phyloP scores from a whole-genome alignment of 2,888 invertebrate species.

The Melipona bicolor region DNA sequence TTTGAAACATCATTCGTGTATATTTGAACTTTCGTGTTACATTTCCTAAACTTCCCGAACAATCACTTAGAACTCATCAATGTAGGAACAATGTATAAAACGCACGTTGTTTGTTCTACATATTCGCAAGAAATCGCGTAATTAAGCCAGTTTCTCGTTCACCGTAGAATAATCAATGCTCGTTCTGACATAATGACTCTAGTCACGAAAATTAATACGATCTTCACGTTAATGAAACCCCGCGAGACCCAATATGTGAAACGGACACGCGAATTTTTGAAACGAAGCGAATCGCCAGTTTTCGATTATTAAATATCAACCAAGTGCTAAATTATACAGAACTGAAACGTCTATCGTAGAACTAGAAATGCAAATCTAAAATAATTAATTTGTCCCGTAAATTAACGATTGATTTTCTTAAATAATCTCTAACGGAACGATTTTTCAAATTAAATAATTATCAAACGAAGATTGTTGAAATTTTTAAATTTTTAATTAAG shows the following conservation, averaged over 20 bases:
- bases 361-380: background rate
- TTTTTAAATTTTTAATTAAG: background rate
- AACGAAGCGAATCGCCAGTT: background rate
- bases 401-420: background rate
- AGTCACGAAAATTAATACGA: conserved; percentile 64
- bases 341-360: background rate
- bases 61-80: background rate
- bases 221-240: conserved; percentile 47
- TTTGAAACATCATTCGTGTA: too few species aligned
- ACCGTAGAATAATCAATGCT: conserved; percentile 52
- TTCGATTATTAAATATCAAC: conserved; percentile 28
- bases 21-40: background rate
- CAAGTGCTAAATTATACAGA: background rate
- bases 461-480: background rate
- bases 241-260: conserved; percentile 38
- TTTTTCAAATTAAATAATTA: background rate
- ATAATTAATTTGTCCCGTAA: background rate
- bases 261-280: conserved; percentile 56
- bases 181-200: conserved; percentile 37
- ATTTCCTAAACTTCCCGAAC: background rate
- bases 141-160: conserved; percentile 53
- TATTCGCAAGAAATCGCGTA: conserved; percentile 48
- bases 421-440: background rate
- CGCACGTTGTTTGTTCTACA: conserved; percentile 26
- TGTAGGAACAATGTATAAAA: conserved; percentile 4